Evolutionary conservation across 2,888 invertebrate species (phyloP).

Genomic region (Gortyna flavago): DNA sequence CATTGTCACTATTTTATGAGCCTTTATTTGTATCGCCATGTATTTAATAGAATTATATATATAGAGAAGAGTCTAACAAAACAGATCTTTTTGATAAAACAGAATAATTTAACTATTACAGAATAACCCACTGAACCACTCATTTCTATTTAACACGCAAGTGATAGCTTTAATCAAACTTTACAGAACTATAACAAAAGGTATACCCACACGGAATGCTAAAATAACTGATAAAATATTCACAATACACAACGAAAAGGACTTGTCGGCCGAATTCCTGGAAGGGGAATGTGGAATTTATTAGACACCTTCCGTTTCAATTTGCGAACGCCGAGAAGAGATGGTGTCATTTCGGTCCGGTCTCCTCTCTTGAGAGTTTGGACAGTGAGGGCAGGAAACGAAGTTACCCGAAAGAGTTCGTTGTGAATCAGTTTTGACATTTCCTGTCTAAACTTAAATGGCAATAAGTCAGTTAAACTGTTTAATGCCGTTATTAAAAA

Average conservation of each 20-base stretch:
- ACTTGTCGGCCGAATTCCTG: constrained; percentile 78
- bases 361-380: constrained; percentile 59
- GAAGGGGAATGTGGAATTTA: constrained; percentile 81
- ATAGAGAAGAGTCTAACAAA: no score
- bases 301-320: constrained; percentile 88
- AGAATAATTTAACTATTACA: background rate
- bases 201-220: constrained; percentile 64
- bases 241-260: constrained; percentile 77
- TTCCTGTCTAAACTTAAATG: background rate
- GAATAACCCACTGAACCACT: background rate
- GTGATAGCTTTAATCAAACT: constrained; percentile 60
- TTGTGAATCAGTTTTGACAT: constrained; percentile 11
- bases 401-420: constrained; percentile 41
- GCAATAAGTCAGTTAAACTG: background rate
- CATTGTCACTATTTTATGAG: background rate
- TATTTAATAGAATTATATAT: background rate
- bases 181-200: constrained; percentile 59
- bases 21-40: background rate
- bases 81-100: background rate
- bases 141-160: constrained; percentile 26
- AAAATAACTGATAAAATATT: constrained; percentile 80
- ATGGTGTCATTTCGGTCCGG: constrained; percentile 73
- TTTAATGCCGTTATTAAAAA: background rate
- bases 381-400: constrained; percentile 50
- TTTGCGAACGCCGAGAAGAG: constrained; percentile 79